phyloP scores from a whole-genome alignment of 2,797 vertebrate genomes.

The Lerista edwardsae region DNA sequence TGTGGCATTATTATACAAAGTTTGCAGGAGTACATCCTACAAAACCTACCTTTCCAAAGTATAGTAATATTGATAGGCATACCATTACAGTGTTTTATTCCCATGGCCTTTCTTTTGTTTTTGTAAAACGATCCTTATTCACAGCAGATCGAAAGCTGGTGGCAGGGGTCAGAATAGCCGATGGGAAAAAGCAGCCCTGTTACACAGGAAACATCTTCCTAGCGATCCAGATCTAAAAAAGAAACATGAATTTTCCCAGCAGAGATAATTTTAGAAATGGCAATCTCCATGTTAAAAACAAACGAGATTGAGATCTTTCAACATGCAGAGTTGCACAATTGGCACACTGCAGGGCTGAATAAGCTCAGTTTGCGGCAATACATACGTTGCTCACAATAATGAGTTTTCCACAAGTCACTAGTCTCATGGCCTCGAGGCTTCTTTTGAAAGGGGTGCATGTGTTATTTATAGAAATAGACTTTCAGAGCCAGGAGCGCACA shows the following conservation, averaged over 20 bases:
- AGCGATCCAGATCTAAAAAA: conserved; percentile 47
- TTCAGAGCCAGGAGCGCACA: neutral
- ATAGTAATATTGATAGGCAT: neutral
- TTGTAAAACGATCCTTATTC: conserved; percentile 36
- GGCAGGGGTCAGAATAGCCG: conserved; percentile 12
- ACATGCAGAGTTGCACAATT: neutral
- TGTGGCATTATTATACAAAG: neutral
- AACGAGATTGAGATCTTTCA: conserved; percentile 18
- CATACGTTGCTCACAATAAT: neutral
- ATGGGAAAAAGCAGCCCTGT: conserved; percentile 12
- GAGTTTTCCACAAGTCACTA: neutral
- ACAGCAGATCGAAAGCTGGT: conserved; percentile 30
- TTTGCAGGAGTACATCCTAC: neutral
- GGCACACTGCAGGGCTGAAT: neutral
- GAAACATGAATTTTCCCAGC: conserved; percentile 45
- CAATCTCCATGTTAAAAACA: conserved; percentile 20
- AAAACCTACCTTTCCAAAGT: neutral
- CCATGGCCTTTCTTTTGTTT: neutral
- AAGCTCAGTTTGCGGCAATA: neutral
- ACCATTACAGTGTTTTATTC: conserved; percentile 14
- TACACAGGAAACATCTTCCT: conserved; percentile 45
- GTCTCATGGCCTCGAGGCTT: conserved; percentile 7
- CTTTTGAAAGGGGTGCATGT: conserved; percentile 5
- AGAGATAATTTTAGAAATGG: conserved; percentile 55
- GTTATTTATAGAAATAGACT: neutral